Evolutionary conservation across 2,888 invertebrate species (phyloP), one percentile per base, ranked within the genome.

Genomic region (Papilio demoleus): DNA sequence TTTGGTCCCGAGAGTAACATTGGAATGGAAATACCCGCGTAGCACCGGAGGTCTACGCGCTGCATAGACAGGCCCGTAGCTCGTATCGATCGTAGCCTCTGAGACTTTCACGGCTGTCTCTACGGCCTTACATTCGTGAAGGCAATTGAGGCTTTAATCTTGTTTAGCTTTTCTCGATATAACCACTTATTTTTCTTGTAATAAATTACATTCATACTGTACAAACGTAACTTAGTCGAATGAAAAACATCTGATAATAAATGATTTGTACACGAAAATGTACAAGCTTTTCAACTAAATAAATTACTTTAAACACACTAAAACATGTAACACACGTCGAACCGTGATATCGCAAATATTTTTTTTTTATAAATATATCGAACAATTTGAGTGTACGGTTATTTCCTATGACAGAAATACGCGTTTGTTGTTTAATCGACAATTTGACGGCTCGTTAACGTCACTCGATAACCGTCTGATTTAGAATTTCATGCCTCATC

Each of bases 41-140:
- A 69, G 68, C 34, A 47, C 11, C 40, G 68, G 47, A 65, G 36
- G 70, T 70, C 77, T 80, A 79, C 79, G 72, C 70, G 64, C 27
- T 68, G 64, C 68, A 69, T 69, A 65, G 68, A 31, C 65, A 36
- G 64, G 47, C 42, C 53, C 75, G 76, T 66, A 68, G 75, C 74
- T 72, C 65, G 65, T 79, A 77, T 79, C 70, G 79, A 80, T 79
- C 77, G 78, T 74, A 75, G 76, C 62, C 71, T 65, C 69, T 53
- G 42, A 72, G 72, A 72, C 68, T 68, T 67, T 71, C 70, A 71
- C 70, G 64, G 71, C 68, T 72, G 71, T 64, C 71, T 72, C 71
- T 70, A 74, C 74, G 70, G 71, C 73, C 67, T 74, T 71, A 74
- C 72, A 68, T 71, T 73, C 70, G 68, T 73, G 59, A 38, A 50